Evolutionary conservation across 2,797 vertebrate species (phyloP), one percentile per base, ranked within the genome.

Genomic region (Meda fulgida): DNA sequence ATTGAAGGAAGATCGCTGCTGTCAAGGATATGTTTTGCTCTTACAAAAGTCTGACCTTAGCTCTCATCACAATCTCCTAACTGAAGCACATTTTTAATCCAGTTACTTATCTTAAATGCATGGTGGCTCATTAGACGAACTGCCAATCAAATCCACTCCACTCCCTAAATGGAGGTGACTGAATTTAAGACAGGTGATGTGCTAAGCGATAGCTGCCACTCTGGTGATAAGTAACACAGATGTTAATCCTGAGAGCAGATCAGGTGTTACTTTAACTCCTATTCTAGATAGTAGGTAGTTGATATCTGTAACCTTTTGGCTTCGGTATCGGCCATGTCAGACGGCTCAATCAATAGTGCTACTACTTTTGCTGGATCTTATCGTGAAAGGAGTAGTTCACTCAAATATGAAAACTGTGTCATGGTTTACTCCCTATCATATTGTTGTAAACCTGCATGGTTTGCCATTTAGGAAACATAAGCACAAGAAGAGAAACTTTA

Each of bases 1-100:
- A 81, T 63, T 48, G 75, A 77, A 77, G 34, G 8, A n/a, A 31
- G 58, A 40, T 78, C 16, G 5, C 60, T 34, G 26, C 36, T 63
- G 73, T 34, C 29, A 48, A 26, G 78, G 58, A 84, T 55, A 63
- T n/a, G 11, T 80, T 83, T 55, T 84, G 43, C 69, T 80, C 43
- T 73, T 79, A 84, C 53, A 63, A 76, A 69, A 77, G 40, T 48
- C 72, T 84, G 82, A 84, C 81, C 70, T 84, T 84, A 70, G 34
- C 31, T 26, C 23, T 53, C 29, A 65, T 78, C 29, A n/a, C 75
- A 58, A 60, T 31, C 70, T 83, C 60, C 53, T n/a, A 71, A n/a
- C 75, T 63, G 38, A 58, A 86, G 77, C 77, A 76, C 65, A 70
- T 60, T 80, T 65, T 46, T 83, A 84, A 86, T 88, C 48, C 23